Percentiles rank a stretch among this genome's conserved stretches.
Conservation (phyloP, 2,797 vertebrate genomes). For the Thripadectes ignobilis region DNA sequence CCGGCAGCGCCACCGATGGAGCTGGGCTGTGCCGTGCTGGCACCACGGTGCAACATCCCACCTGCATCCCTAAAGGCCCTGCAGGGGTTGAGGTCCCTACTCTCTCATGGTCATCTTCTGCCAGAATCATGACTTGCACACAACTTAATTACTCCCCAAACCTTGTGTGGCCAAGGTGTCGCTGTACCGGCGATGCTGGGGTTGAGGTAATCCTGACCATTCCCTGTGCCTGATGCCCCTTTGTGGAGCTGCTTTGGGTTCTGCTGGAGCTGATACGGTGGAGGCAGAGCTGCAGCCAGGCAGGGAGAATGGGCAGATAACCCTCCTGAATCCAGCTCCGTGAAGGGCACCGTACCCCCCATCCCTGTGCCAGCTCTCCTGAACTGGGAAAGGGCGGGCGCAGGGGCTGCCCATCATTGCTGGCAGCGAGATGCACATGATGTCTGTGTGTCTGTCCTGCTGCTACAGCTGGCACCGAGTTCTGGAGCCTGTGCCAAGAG, state of each 20-base stretch:
- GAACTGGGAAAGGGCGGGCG: background rate
- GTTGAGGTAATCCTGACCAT: rapidly evolving
- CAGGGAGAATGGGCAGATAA: background rate
- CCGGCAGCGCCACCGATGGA: rapidly evolving
- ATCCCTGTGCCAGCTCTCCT: background rate
- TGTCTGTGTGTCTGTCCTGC: background rate
- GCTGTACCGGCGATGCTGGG: rapidly evolving
- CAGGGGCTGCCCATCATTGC: background rate
- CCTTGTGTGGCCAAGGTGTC: rapidly evolving
- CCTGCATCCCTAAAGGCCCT: rapidly evolving
- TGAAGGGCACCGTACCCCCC: rapidly evolving
- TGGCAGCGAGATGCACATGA: background rate
- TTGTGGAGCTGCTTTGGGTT: background rate
- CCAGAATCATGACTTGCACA: background rate
- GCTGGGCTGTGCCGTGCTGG: background rate
- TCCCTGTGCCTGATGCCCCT: rapidly evolving
- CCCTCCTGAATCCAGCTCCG: rapidly evolving
- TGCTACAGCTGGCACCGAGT: background rate
- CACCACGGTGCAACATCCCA: background rate
- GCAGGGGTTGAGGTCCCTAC: background rate
- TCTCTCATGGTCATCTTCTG: background rate
- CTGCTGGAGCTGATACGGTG: background rate
- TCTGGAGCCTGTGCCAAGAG: background rate
- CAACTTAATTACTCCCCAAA: background rate
- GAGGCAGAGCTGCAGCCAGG: background rate